These are phyloP conservation scores for Oreotrochilus melanogaster DNA, from an alignment of 2,113 vertebrate species.

Conservation along the genomic window DNA sequence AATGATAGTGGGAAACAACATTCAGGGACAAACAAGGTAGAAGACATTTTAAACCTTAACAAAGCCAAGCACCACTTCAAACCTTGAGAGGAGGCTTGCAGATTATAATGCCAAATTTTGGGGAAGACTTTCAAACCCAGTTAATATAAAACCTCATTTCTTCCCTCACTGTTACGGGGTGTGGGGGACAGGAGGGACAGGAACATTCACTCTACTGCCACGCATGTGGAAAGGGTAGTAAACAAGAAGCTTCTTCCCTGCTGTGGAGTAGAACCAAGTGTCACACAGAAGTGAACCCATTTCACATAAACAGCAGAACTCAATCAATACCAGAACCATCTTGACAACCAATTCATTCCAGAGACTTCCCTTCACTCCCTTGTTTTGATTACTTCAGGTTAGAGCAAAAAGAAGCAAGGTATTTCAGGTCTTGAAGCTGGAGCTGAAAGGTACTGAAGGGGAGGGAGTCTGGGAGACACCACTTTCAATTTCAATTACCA, in stretches of 20 bases:
- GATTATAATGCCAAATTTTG: not conserved
- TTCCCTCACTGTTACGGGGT: not conserved
- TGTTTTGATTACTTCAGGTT: conserved; percentile 61
- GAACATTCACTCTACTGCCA: not conserved
- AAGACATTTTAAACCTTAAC: not conserved
- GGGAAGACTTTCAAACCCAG: not conserved
- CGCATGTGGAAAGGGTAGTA: conserved; percentile 1
- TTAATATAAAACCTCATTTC: conserved; percentile 24
- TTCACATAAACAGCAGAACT: conserved; percentile 59
- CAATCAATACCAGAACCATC: conserved; percentile 68
- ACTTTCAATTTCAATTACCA: conserved; percentile 74
- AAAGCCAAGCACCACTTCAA: not conserved
- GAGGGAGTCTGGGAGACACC: conserved; percentile 35
- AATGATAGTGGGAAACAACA: not conserved
- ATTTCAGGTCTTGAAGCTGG: conserved; percentile 19
- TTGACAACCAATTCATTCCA: conserved; percentile 55
- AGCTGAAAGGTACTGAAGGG: conserved; percentile 35
- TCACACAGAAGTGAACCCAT: conserved; percentile 51
- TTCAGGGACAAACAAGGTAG: not conserved
- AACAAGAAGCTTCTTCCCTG: conserved; percentile 20
- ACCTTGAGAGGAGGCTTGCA: not conserved
- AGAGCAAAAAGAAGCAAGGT: conserved; percentile 47
- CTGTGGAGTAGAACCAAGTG: conserved; percentile 8
- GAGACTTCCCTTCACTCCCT: not conserved
- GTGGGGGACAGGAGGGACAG: not conserved